These are phyloP conservation scores for Cathartes aura DNA, from an alignment of 2,113 vertebrate species.

Conservation along the genomic window DNA sequence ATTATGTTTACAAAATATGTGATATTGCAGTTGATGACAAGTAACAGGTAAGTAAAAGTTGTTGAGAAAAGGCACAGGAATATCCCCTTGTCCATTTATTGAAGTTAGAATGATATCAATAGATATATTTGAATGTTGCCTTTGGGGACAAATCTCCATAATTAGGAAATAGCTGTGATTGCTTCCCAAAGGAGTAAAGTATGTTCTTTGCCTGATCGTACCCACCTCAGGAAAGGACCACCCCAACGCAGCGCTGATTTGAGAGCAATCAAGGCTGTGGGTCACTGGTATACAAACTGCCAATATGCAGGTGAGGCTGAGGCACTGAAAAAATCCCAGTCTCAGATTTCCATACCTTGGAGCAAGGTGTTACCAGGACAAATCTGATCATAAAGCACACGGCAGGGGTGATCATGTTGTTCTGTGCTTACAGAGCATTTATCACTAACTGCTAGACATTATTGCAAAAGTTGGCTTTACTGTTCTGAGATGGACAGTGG, in stretches of 20 bases:
- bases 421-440: background rate
- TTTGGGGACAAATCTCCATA: background rate
- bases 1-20: background rate
- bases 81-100: background rate
- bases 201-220: background rate
- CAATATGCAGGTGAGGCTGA: background rate
- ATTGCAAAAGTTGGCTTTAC: background rate
- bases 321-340: background rate
- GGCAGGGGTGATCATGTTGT: accelerated
- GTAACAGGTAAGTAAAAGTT: background rate
- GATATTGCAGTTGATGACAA: background rate
- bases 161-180: background rate
- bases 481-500: background rate
- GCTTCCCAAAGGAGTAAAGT: background rate
- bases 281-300: background rate
- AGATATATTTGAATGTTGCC: background rate
- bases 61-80: background rate
- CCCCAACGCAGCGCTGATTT: accelerated
- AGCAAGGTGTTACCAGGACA: background rate
- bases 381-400: background rate
- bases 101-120: background rate
- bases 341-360: background rate
- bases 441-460: background rate
- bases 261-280: accelerated
- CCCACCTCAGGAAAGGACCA: background rate